Evolutionary conservation across 2,113 vertebrate genomes (phyloP), one percentile per base, ranked within the genome.

Genomic region (Alethe diademata): DNA sequence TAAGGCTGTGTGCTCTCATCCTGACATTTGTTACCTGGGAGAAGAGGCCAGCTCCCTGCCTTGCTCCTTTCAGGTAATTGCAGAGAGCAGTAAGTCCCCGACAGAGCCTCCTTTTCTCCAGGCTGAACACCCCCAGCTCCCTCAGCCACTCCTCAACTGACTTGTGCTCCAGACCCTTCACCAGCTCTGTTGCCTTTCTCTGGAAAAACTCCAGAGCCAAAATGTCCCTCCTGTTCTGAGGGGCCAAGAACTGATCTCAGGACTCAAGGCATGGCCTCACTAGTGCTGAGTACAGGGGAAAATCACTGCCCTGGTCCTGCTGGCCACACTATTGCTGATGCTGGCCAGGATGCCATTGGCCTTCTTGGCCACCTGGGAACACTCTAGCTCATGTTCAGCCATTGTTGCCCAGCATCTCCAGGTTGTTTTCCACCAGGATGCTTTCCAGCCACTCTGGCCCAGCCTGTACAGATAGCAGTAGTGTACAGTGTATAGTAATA

Each of bases 331-430:
- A 10, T 15, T 75, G 7, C 54, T 82, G 14, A 18, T 6, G 6
- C 47, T 54, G 28, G 33, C 31, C 43, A 57, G 61, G 29, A 15
- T 40, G 24, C 11, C 53, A 12, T 2, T 47, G n/a, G 16, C 38
- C 16, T n/a, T 29, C 53, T 38, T 60, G 51, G 33, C n/a, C 53
- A 61, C 29, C 29, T 16, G 47, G 40, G 29, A 40, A 40, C 25
- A 13, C 0, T 0, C 29, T 82, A 54, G 17, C 62, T 69, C 17
- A 7, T 26, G 40, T 14, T 78, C 2, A 7, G 64, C 4, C 1
- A 3, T n/a, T 67, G 38, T 40, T 7, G 6, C 12, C 24, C 69
- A 89, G n/a, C 38, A 67, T 20, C 19, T 51, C 23, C 28, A 29
- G 26, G 23, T 38, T 1, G 2, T 45, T 74, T 66, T 38, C 51